These are phyloP conservation scores for Meriones psammophilus DNA, from an alignment of 2,797 vertebrate genomes.

Conservation along the genomic window DNA sequence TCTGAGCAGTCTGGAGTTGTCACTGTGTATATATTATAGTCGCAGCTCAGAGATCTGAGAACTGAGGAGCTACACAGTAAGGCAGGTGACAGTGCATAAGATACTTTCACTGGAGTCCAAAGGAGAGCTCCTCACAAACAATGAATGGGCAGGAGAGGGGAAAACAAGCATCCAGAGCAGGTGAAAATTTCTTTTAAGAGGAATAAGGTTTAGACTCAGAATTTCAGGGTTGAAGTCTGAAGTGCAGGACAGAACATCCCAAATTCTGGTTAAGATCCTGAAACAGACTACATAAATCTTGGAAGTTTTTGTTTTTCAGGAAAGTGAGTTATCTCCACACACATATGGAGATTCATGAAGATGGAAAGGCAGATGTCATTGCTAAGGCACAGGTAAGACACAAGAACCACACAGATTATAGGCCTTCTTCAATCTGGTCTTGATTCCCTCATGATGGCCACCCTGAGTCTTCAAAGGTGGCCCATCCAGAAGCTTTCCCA, in stretches of 20 bases:
- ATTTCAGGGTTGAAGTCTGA: not conserved
- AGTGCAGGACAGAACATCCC: not conserved
- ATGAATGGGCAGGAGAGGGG: not conserved
- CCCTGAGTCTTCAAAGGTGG: no score
- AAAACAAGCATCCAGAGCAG: not conserved
- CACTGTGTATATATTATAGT: not conserved
- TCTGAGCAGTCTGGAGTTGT: not conserved
- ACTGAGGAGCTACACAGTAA: not conserved
- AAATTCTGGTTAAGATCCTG: not conserved
- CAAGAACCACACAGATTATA: not conserved
- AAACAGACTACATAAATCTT: not conserved
- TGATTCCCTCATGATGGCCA: not conserved
- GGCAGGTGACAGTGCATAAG: not conserved
- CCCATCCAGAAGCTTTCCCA: not conserved
- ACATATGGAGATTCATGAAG: not conserved
- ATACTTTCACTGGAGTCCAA: not conserved
- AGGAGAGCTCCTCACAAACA: not conserved
- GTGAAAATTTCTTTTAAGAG: conserved; percentile 7
- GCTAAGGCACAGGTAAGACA: not conserved
- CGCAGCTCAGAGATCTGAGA: not conserved
- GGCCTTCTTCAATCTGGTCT: not conserved
- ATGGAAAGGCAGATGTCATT: not conserved
- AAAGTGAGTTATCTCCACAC: not conserved
- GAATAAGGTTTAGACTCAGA: not conserved
- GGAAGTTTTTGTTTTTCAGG: not conserved